Conservation (phyloP, 2,888 invertebrate species). For the Lycophotia porphyrea region DNA sequence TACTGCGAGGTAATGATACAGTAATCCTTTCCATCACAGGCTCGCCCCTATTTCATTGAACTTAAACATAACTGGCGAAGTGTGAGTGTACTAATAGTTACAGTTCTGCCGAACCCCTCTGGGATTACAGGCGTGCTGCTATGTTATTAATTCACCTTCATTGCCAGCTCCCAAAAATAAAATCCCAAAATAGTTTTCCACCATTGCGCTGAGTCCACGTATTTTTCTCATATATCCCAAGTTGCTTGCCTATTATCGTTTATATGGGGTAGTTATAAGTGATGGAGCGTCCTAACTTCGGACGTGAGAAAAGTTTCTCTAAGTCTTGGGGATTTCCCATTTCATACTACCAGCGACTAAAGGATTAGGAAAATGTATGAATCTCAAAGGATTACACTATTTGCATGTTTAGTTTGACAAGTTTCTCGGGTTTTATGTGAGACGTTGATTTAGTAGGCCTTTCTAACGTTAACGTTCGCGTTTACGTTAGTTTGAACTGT, state of each 20-base stretch:
- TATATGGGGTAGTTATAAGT: slow-evolving; percentile 62
- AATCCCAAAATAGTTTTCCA: neutral
- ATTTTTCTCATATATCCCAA: slow-evolving; percentile 57
- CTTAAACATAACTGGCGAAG: too few relatives aligned
- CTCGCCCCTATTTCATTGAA: too few relatives aligned
- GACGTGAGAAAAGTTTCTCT: slow-evolving; percentile 62
- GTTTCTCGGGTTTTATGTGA: slow-evolving; percentile 15
- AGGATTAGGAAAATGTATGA: slow-evolving; percentile 47
- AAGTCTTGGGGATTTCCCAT: slow-evolving; percentile 51
- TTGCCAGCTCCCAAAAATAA: slow-evolving; percentile 11
- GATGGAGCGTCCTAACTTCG: slow-evolving; percentile 59
- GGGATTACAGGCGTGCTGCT: too few relatives aligned
- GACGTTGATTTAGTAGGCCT: slow-evolving; percentile 6
- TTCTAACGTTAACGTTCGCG: neutral
- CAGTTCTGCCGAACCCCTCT: too few relatives aligned
- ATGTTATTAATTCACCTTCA: too few relatives aligned
- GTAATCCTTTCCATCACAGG: too few relatives aligned
- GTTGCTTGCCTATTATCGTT: slow-evolving; percentile 55
- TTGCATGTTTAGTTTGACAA: slow-evolving; percentile 47
- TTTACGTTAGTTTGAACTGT: neutral
- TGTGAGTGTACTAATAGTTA: too few relatives aligned
- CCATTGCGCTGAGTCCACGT: slow-evolving; percentile 39
- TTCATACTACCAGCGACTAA: slow-evolving; percentile 36
- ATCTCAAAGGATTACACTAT: slow-evolving; percentile 49
- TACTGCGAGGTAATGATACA: too few relatives aligned